Base-by-base conservation (phyloP, 2,797 vertebrate genomes). In the Gallinago solitaria region DNA sequence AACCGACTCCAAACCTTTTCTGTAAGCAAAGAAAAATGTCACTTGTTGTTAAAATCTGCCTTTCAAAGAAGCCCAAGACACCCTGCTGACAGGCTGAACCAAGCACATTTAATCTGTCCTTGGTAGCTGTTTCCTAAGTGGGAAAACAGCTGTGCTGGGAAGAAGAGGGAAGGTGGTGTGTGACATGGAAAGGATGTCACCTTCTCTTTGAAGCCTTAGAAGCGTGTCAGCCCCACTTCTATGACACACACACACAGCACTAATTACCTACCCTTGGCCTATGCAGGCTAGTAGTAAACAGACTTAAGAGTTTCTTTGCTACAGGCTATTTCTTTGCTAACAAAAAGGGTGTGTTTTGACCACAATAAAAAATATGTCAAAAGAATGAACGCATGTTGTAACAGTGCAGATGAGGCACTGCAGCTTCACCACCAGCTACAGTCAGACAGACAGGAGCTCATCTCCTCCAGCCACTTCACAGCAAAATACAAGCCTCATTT, bases 281-380 rank as follows among this genome's bases (percentile, higher is more conserved):
- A 94, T 41, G 39, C 50, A 41, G 43, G 25, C 43, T 77, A 65
- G n/a, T 51, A 94, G 87, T 88, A 95, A 95, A 94, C 61, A 93
- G 32, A 39, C 47, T 30, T 18, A 25, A 25, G 37, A 69, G 83
- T 89, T 94, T 67, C 59, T 76, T 95, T 82, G 85, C 96, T 64
- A 48, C 37, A 51, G 87, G 94, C 93, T 74, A 88, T 83, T 86
- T 86, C 95, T 90, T 79, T 81, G 67, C 73, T 69, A 73, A 67
- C 43, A 82, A 48, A 91, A 76, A 89, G 76, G 87, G 92, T 30
- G 84, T 83, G 84, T 80, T 92, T 94, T 81, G 85, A 96, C 89
- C 93, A 97, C 93, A 93, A 65, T 12, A 65, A 81, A 87, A 95
- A 91, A 86, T 16, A 76, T 9, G 60, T 8, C 0, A 37, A 48